These are phyloP conservation scores for Drosophila conformis DNA, from an alignment of 2,888 invertebrate species.

Conservation along the genomic window DNA sequence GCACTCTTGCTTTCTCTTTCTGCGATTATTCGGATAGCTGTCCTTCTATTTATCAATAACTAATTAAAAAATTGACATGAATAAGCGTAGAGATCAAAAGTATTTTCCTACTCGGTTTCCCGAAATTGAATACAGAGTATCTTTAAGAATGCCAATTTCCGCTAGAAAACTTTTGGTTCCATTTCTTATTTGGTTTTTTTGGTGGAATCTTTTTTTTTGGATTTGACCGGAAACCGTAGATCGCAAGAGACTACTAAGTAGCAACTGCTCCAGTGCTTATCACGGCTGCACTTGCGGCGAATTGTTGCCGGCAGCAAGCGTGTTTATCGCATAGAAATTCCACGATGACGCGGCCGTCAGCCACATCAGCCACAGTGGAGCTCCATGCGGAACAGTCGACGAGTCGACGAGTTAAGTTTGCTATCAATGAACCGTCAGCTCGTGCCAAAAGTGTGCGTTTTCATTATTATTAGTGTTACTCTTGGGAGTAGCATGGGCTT, in stretches of 20 bases:
- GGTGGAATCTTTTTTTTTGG: neutral
- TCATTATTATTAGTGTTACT: constrained; percentile 5
- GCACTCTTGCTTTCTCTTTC: neutral
- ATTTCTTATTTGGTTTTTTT: constrained; percentile 1
- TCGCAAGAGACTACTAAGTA: constrained; percentile 20
- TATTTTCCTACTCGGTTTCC: neutral
- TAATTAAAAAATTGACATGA: neutral
- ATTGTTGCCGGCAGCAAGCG: constrained; percentile 27
- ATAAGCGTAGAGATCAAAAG: too few relatives aligned
- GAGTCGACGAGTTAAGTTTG: constrained; percentile 1
- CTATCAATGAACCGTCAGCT: constrained; percentile 45
- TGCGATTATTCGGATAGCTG: neutral
- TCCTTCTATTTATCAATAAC: neutral
- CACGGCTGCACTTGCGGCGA: constrained; percentile 30
- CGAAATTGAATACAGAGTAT: neutral
- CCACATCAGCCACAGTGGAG: constrained; percentile 11
- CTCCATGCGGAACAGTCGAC: constrained; percentile 38
- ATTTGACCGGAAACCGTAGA: constrained; percentile 41
- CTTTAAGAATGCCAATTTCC: neutral
- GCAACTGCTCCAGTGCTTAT: constrained; percentile 19
- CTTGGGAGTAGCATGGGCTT: neutral
- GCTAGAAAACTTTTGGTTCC: neutral
- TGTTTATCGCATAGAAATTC: constrained; percentile 50
- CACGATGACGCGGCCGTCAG: constrained; percentile 36
- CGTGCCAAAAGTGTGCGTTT: constrained; percentile 77